Evolutionary conservation across 2,113 vertebrate genomes (phyloP).

Genomic region (Nothobranchius kuhntae): DNA sequence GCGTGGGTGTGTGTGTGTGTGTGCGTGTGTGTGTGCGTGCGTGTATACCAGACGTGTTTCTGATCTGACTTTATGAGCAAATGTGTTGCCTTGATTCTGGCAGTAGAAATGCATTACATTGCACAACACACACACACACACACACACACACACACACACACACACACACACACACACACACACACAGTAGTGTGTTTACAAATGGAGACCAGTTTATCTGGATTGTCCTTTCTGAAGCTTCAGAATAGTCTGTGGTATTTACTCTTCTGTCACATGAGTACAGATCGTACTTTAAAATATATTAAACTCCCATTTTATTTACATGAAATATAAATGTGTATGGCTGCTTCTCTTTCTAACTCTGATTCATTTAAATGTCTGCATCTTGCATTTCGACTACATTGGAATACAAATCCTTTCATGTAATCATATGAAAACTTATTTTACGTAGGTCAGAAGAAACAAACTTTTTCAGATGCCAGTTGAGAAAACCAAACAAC

Average conservation of each 20-base stretch:
- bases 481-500: background rate
- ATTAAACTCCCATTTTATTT: background rate
- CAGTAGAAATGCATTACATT: conserved; percentile 6
- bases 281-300: background rate
- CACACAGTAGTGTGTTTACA: conserved; percentile 12
- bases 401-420: background rate
- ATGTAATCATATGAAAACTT: too few species aligned
- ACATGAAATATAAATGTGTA: background rate
- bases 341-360: background rate
- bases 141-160: too few species aligned
- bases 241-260: background rate
- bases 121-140: background rate
- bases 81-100: conserved; percentile 51
- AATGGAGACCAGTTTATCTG: conserved; percentile 25
- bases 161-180: background rate
- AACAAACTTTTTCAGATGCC: background rate
- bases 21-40: too few species aligned
- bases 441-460: too few species aligned
- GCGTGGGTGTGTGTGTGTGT: too few species aligned
- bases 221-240: background rate
- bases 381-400: background rate
- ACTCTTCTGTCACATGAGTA: background rate
- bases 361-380: background rate
- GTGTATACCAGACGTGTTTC: conserved; percentile 14
- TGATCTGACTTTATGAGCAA: conserved; percentile 32